Evolutionary conservation across 2,888 invertebrate species (phyloP).

Genomic region (Sesamia inferens): DNA sequence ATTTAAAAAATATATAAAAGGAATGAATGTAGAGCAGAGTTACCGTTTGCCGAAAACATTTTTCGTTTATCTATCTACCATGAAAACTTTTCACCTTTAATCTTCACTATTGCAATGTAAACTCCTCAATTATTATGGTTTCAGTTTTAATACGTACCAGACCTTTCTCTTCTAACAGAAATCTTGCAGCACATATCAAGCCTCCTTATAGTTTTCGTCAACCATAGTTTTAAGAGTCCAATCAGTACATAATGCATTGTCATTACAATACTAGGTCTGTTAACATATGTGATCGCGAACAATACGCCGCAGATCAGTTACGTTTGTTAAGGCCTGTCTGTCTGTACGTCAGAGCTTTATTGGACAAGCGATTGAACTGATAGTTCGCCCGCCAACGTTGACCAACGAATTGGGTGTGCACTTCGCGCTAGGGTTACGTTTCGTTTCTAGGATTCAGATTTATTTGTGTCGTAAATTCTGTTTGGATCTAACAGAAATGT

Average conservation of each 20-base stretch:
- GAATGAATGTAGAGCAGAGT: slow-evolving; percentile 23
- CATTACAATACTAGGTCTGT: slow-evolving; percentile 63
- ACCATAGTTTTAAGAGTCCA: slow-evolving; percentile 56
- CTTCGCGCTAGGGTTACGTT: slow-evolving; percentile 47
- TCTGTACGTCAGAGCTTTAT: slow-evolving; percentile 83
- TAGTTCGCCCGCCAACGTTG: slow-evolving; percentile 84
- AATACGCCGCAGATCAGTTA: slow-evolving; percentile 82
- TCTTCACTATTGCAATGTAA: not conserved
- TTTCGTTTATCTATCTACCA: slow-evolving; percentile 5
- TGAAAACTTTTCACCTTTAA: slow-evolving; percentile 4
- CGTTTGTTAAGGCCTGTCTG: slow-evolving; percentile 83
- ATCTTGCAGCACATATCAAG: slow-evolving; percentile 8
- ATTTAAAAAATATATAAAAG: slow-evolving; percentile 54
- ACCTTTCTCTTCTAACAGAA: not conserved
- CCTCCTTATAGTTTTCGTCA: slow-evolving; percentile 32
- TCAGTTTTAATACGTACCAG: not conserved
- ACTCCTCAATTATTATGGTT: not conserved
- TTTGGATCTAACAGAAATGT: slow-evolving; percentile 26
- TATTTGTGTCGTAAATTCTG: slow-evolving; percentile 43
- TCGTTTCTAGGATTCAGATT: slow-evolving; percentile 59
- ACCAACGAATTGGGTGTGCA: slow-evolving; percentile 60
- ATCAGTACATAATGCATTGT: slow-evolving; percentile 64
- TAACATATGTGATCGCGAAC: slow-evolving; percentile 76
- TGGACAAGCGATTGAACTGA: slow-evolving; percentile 84
- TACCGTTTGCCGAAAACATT: slow-evolving; percentile 19